Percentiles rank a stretch among this genome's conserved stretches.
phyloP scores from a whole-genome alignment of 2,113 vertebrate genomes.

The Arvicanthis niloticus region DNA sequence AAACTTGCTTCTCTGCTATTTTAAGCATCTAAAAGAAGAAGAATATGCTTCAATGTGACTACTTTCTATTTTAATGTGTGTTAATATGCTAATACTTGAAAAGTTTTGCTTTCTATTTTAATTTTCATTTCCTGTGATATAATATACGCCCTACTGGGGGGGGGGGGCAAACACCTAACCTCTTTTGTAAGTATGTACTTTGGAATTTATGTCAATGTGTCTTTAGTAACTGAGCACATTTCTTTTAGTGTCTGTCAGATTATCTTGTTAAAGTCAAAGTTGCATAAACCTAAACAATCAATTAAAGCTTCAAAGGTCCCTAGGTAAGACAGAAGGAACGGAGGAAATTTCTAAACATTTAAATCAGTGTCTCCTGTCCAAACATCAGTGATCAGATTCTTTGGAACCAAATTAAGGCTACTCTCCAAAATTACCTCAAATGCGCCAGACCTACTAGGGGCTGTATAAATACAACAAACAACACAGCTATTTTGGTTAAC shows the following conservation, averaged over 20 bases:
- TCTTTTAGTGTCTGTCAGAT: conserved; percentile 15
- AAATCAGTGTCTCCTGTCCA: conserved; percentile 51
- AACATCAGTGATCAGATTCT: conserved; percentile 28
- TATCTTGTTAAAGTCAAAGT: conserved; percentile 33
- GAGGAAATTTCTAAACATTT: conserved; percentile 7
- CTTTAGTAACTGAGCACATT: conserved; percentile 11
- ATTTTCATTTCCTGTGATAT: conserved; percentile 64
- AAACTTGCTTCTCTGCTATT: background rate
- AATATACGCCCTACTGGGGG: background rate
- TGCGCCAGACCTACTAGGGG: background rate
- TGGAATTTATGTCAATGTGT: conserved; percentile 3
- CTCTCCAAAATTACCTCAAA: conserved; percentile 34
- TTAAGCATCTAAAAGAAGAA: conserved; percentile 63
- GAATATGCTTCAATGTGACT: conserved; percentile 40
- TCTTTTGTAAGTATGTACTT: background rate
- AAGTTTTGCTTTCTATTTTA: conserved; percentile 64
- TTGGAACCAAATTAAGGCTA: conserved; percentile 30
- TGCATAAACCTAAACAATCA: conserved; percentile 6
- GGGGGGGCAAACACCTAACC: conserved; percentile 30
- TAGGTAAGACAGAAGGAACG: background rate
- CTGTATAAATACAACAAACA: conserved; percentile 11
- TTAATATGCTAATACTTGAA: conserved; percentile 3
- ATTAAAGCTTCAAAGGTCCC: conserved; percentile 36
- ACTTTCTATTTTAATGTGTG: conserved; percentile 53
- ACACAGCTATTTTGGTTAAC: background rate